Percentiles rank a stretch among this genome's conserved stretches.
These are phyloP conservation scores for Drosophila neonasuta DNA, from an alignment of 2,888 invertebrate species.

Conservation along the genomic window DNA sequence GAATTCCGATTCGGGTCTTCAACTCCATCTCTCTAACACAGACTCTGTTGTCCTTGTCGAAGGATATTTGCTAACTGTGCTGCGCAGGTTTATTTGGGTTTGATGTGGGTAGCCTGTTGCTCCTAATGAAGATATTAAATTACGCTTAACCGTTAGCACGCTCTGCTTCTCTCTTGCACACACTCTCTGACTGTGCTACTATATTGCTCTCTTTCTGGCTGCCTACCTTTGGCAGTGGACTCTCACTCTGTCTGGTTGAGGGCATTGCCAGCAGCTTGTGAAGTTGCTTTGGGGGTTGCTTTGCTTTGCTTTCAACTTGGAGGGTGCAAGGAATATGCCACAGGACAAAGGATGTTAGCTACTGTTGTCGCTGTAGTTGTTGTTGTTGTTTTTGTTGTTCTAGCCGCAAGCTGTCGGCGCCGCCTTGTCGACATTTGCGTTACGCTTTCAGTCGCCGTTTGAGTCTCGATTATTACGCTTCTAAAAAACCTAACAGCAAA, in stretches of 20 bases:
- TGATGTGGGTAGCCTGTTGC: constrained; percentile 73
- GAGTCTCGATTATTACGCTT: constrained; percentile 65
- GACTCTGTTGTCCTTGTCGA: constrained; percentile 52
- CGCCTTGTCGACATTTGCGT: constrained; percentile 58
- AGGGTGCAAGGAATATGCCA: constrained; percentile 52
- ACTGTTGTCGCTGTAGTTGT: constrained; percentile 37
- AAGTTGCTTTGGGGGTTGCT: constrained; percentile 57
- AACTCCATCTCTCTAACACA: neutral
- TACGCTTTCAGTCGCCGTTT: constrained; percentile 60
- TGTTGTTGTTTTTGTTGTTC: constrained; percentile 53
- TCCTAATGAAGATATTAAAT: constrained; percentile 44
- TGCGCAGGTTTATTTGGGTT: constrained; percentile 65
- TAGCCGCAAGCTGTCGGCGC: constrained; percentile 71
- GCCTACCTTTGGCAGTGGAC: neutral
- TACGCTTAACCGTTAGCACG: constrained; percentile 39
- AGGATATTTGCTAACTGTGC: constrained; percentile 41
- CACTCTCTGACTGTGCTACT: neutral
- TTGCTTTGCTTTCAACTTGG: constrained; percentile 28
- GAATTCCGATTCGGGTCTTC: neutral
- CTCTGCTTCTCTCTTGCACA: neutral
- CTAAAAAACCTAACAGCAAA: constrained; percentile 31
- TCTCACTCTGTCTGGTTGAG: constrained; percentile 1
- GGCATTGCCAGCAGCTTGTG: constrained; percentile 25
- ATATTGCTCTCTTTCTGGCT: neutral
- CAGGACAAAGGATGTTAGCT: constrained; percentile 54